Conservation (phyloP, 2,113 vertebrate genomes). For the Sapajus apella region DNA sequence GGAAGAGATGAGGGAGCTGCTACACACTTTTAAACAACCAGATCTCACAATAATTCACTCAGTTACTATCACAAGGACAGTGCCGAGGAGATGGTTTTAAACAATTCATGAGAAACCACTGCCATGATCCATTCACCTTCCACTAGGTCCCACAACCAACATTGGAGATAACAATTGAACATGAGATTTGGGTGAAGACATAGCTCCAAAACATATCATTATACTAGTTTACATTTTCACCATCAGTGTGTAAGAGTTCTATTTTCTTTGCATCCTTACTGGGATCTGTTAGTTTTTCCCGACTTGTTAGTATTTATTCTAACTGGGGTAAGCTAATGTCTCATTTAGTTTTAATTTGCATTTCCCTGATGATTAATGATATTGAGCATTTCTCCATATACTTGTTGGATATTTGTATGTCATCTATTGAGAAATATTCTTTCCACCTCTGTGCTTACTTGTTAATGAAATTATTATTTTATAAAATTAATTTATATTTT, state of each 20-base stretch:
- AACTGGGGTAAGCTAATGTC: background rate
- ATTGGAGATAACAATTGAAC: too few species aligned
- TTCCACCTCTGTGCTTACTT: background rate
- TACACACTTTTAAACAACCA: too few species aligned
- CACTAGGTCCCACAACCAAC: too few species aligned
- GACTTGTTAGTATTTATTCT: background rate
- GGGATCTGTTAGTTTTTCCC: background rate
- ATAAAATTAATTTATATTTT: background rate
- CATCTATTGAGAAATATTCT: background rate
- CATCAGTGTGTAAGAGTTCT: background rate
- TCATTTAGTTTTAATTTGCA: background rate
- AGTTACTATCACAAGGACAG: too few species aligned
- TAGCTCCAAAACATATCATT: too few species aligned
- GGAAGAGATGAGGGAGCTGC: too few species aligned
- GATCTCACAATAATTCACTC: too few species aligned
- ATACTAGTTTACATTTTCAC: background rate
- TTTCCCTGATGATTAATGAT: background rate
- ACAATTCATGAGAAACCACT: too few species aligned
- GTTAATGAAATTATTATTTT: background rate
- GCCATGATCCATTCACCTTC: too few species aligned
- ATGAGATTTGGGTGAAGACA: too few species aligned
- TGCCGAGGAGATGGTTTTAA: too few species aligned
- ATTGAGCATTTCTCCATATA: background rate
- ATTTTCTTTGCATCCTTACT: background rate
- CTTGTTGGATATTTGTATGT: background rate